A percentile compares a stretch with the other conserved stretches of the same genome.
Conservation (phyloP, 2,113 vertebrate species). For the Vombatus ursinus region DNA sequence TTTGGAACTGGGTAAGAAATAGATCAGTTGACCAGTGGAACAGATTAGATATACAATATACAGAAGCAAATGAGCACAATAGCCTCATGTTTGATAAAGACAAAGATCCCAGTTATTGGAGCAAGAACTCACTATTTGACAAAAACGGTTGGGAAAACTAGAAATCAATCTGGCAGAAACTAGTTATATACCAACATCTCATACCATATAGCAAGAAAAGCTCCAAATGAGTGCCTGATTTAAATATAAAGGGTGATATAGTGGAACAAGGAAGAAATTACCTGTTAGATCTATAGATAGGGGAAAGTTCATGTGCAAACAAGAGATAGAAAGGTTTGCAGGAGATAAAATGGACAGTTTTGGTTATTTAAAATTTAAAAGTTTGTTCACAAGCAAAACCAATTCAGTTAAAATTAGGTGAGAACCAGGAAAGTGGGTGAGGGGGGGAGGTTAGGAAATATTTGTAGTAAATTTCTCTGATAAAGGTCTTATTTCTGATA, state of each 20-base stretch:
- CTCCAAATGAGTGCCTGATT: not conserved
- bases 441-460: not conserved
- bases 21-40: not conserved
- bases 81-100: not conserved
- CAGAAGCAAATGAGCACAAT: not conserved
- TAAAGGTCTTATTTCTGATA: too few relatives aligned
- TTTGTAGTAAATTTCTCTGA: not conserved
- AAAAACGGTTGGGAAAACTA: not conserved
- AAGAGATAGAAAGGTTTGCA: not conserved
- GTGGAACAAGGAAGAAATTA: not conserved
- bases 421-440: not conserved
- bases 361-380: not conserved
- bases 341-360: not conserved
- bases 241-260: not conserved
- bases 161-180: not conserved
- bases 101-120: not conserved
- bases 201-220: not conserved
- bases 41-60: not conserved
- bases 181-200: not conserved
- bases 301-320: not conserved
- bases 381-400: not conserved
- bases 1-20: too few relatives aligned
- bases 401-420: not conserved
- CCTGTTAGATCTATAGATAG: not conserved
- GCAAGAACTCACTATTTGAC: not conserved